phyloP scores from a whole-genome alignment of 2,888 invertebrate genomes.

The Charanyca ferruginea region DNA sequence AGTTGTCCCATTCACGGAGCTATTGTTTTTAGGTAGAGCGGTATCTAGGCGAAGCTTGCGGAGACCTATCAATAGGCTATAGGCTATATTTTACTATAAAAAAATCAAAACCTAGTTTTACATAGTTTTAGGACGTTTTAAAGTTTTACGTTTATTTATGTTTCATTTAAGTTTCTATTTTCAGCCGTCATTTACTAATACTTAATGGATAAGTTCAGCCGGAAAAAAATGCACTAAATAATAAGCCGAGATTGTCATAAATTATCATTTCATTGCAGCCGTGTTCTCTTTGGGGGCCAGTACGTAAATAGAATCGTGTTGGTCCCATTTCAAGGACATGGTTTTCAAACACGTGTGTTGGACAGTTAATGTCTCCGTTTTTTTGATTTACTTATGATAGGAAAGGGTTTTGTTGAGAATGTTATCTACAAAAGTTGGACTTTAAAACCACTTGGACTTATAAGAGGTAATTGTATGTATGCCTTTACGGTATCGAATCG shows the following conservation, averaged over 20 bases:
- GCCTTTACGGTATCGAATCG: too few relatives aligned
- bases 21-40: too few relatives aligned
- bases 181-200: slow-evolving; percentile 3
- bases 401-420: background rate
- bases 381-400: background rate
- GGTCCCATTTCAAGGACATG: slow-evolving; percentile 76
- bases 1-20: too few relatives aligned
- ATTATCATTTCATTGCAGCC: slow-evolving; percentile 66
- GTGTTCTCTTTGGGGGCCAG: slow-evolving; percentile 63
- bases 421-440: background rate
- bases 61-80: too few relatives aligned
- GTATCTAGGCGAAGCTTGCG: too few relatives aligned
- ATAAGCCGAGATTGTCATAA: slow-evolving; percentile 61
- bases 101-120: too few relatives aligned
- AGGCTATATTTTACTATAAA: too few relatives aligned
- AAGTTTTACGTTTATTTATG: too few relatives aligned
- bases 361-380: slow-evolving; percentile 53
- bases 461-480: background rate
- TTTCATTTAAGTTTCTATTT: background rate
- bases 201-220: slow-evolving; percentile 5
- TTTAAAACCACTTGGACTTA: background rate
- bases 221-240: slow-evolving; percentile 38
- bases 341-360: slow-evolving; percentile 73
- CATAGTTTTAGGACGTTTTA: too few relatives aligned
- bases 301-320: slow-evolving; percentile 74